Percentiles rank a stretch among this genome's conserved stretches.
Conservation (phyloP, 1,140 invertebrate species). For the Drosophila ohnishii region DNA sequence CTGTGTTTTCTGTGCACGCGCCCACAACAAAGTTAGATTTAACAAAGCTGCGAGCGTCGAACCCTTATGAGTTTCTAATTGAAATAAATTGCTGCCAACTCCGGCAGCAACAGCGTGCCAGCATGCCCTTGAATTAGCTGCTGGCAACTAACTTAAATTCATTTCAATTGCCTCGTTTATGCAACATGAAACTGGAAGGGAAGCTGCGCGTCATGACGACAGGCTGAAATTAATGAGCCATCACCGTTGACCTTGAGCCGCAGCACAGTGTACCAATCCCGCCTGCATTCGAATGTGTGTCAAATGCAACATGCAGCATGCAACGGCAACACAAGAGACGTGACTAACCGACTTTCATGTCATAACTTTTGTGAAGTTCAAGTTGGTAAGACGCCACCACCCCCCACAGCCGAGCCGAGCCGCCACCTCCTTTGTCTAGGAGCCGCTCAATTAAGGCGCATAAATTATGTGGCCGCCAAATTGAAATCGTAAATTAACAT, state of each 20-base stretch:
- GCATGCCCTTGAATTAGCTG: constrained; percentile 76
- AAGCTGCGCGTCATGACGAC: constrained; percentile 59
- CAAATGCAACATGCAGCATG: constrained; percentile 74
- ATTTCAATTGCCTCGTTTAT: constrained; percentile 67
- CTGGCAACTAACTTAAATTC: constrained; percentile 65
- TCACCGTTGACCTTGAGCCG: constrained; percentile 64
- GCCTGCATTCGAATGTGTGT: constrained; percentile 71
- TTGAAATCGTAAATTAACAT: constrained; percentile 82
- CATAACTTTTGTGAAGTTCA: constrained; percentile 80
- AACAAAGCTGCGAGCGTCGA: constrained; percentile 27
- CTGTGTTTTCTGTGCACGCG: constrained; percentile 15
- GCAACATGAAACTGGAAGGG: constrained; percentile 40
- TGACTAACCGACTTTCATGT: constrained; percentile 82
- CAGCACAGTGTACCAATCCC: constrained; percentile 6
- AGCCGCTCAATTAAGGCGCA: constrained; percentile 76
- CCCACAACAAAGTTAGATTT: constrained; percentile 8
- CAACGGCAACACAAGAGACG: constrained; percentile 60
- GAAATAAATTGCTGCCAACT: constrained; percentile 73
- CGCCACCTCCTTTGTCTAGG: constrained; percentile 40
- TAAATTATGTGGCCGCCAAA: constrained; percentile 81
- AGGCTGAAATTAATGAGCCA: constrained; percentile 53
- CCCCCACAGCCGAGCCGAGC: not conserved
- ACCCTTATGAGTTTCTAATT: constrained; percentile 72
- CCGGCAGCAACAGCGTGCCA: constrained; percentile 29
- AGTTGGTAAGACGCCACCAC: constrained; percentile 44